Evolutionary conservation across 2,797 vertebrate genomes (phyloP).

Genomic region (Heliangelus exortis): DNA sequence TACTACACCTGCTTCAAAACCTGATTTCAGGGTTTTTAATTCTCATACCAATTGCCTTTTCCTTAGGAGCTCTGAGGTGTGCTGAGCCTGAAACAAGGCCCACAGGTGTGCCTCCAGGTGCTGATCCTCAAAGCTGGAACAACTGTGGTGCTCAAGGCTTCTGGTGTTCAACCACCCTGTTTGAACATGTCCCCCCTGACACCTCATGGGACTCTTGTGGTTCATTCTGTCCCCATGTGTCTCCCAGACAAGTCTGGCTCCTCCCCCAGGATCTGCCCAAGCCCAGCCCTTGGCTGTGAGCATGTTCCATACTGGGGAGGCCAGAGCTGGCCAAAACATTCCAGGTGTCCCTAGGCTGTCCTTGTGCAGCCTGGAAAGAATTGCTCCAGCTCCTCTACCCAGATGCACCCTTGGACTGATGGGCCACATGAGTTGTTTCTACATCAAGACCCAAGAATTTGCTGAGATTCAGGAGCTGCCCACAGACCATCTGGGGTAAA

Average conservation of each 20-base stretch:
- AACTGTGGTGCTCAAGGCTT: fast-evolving
- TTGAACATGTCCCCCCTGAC: fast-evolving
- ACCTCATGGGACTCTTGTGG: fast-evolving
- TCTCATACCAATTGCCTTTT: background rate
- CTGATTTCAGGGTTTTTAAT: background rate
- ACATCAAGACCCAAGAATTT: background rate
- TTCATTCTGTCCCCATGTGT: fast-evolving
- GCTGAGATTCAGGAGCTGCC: background rate
- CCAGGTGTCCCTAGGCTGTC: background rate
- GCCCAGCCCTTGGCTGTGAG: background rate
- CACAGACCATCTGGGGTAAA: fast-evolving
- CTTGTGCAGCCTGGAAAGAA: background rate
- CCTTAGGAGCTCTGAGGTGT: background rate
- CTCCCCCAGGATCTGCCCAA: background rate
- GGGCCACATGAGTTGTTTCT: fast-evolving
- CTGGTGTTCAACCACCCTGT: fast-evolving
- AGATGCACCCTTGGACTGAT: fast-evolving
- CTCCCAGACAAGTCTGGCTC: background rate
- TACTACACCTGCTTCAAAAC: background rate
- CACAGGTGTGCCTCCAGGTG: fast-evolving
- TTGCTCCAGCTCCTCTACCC: background rate
- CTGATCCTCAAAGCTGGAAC: background rate
- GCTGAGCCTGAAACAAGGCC: background rate
- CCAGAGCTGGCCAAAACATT: background rate
- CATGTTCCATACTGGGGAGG: fast-evolving